Base-by-base conservation (phyloP, 1,140 invertebrate genomes). In the Drosophila melanica region DNA sequence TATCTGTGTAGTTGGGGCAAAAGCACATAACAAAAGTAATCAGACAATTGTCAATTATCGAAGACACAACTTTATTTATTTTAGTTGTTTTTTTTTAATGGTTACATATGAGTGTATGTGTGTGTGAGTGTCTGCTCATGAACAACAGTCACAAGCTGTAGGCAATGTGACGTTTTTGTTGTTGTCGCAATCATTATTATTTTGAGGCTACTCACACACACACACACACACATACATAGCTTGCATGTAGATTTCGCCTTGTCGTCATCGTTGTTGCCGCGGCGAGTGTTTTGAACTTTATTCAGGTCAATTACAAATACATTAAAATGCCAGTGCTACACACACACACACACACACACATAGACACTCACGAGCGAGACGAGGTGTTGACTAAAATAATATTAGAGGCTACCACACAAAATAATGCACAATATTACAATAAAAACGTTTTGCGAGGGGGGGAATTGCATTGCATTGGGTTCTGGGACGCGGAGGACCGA, bases 291-390 rank as follows among this genome's bases (percentile, higher is more conserved):
- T 90, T 90, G 89, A 90, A 90, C 89, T 90, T 90, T 90, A 90
- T 90, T 90, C 89, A 90, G 89, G 89, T 90, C 89, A 90, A 90
- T 90, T 90, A 90, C 89, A 90, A 90, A 90, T 90, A 90, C 80
- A 90, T 90, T 90, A 90, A 90, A 90, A 81, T 90, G 89, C 78
- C 80, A 82, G 62, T 79, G 86, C 66, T 86, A 78, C 65, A 76
- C 77, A 81, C 47, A 74, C 51, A 81, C 42, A 72, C 37, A 63
- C 35, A 60, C 44, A 70, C 18, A 64, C 41, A 68, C n/a, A n/a
- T n/a, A n/a, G 18, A 60, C 12, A 70, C 14, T 73, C 30, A 67
- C 12, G 9, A 47, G 62, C 72, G 55, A 44, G 50, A 23, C 45
- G 67, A 74, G 84, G 69, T 84, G 84, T 84, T 80, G 84, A 89